Base-by-base conservation (phyloP, 2,113 vertebrate species). In the Muntiacus reevesi region DNA sequence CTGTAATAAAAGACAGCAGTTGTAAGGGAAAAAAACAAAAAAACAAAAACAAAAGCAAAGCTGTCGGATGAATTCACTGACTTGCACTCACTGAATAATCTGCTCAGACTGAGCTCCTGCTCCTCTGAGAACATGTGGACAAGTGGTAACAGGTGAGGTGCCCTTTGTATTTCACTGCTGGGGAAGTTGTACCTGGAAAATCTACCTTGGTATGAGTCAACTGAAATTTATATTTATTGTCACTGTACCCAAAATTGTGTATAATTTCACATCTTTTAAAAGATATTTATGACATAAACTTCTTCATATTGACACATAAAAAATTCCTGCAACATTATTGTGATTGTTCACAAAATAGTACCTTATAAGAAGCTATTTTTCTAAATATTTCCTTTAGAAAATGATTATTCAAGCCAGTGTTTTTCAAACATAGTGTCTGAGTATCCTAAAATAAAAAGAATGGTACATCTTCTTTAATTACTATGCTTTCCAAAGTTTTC, bases 71-170 rank as follows among this genome's bases (percentile, higher is more conserved):
- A 11, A 50, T 83, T 33, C 19, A 21, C 0, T 50, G 45, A 59
- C 6, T 28, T 13, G 2, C 1, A 14, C 21, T 47, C 52, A 28
- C 45, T 50, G 33, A 10, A 1, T 5, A 28, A 6, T 2, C 30
- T 17, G 19, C 21, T 82, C 36, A 14, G 4, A 11, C 8, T 11
- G 47, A 59, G 25, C 4, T 13, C 10, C 33, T 47, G 33, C 12
- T 17, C 1, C 28, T 36, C 52, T 52, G 15, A 83, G 25, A 78
- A 15, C 4, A 2, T 14, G 16, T 21, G 15, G n/a, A 52, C 19
- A 17, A 57, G 21, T 28, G 28, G 4, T 25, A 43, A 85, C 13
- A 89, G 59, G 67, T 33, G 50, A 21, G 13, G 6, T 36, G 6
- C 17, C 8, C 21, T 62, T 45, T 43, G 4, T 36, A 27, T 50